Percentiles rank a stretch among this genome's conserved stretches.
phyloP scores from a whole-genome alignment of 2,888 invertebrate genomes.

The Dasysyrphus tricinctus region DNA sequence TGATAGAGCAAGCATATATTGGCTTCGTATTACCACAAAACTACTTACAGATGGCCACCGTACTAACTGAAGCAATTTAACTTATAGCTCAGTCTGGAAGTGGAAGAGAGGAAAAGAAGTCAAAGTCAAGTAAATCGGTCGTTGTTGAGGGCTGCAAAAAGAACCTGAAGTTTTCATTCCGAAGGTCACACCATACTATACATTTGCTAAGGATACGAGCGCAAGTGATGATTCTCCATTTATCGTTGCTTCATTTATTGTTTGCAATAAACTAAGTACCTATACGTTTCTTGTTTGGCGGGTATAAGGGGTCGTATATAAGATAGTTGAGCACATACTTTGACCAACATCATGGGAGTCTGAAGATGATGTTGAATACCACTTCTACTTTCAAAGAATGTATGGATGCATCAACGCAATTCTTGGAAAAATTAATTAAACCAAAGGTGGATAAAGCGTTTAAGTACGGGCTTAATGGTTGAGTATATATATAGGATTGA shows the following conservation, averaged over 20 bases:
- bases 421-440: slow-evolving; percentile 77
- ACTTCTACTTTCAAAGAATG: slow-evolving; percentile 49
- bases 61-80: slow-evolving; percentile 26
- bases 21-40: slow-evolving; percentile 41
- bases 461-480: slow-evolving; percentile 61
- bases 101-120: neutral
- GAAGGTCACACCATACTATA: slow-evolving; percentile 58
- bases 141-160: slow-evolving; percentile 17
- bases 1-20: slow-evolving; percentile 40
- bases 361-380: slow-evolving; percentile 22
- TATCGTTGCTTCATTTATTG: slow-evolving; percentile 73
- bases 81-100: neutral
- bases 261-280: slow-evolving; percentile 73
- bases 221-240: slow-evolving; percentile 73
- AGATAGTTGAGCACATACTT: slow-evolving; percentile 18
- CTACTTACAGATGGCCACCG: slow-evolving; percentile 48
- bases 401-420: slow-evolving; percentile 77
- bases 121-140: slow-evolving; percentile 36
- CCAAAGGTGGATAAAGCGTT: slow-evolving; percentile 67
- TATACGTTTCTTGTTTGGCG: slow-evolving; percentile 54
- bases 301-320: neutral
- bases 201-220: slow-evolving; percentile 37
- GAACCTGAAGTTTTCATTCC: slow-evolving; percentile 45
- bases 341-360: slow-evolving; percentile 25
- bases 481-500: slow-evolving; percentile 37